phyloP scores from a whole-genome alignment of 2,797 vertebrate genomes.

The Danio albolineatus region DNA sequence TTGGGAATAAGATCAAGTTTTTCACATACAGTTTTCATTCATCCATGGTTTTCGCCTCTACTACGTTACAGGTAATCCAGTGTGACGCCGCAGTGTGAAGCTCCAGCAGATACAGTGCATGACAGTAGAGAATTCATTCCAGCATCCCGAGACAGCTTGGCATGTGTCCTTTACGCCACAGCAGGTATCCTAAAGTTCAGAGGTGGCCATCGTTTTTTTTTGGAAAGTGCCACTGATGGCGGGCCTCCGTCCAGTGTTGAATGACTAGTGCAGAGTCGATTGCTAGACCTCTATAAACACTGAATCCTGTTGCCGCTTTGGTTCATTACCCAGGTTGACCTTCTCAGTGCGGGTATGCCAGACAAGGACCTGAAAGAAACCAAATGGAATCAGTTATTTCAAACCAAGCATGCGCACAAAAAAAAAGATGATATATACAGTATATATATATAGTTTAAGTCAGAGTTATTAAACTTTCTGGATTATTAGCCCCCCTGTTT shows the following conservation, averaged over 20 bases:
- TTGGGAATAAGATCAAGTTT: conserved; percentile 3
- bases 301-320: conserved; percentile 90
- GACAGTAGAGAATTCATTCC: conserved; percentile 19
- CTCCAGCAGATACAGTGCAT: conserved; percentile 3
- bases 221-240: conserved; percentile 47
- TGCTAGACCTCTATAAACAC: conserved; percentile 92
- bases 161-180: conserved; percentile 22
- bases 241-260: conserved; percentile 36
- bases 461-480: too few relatives aligned
- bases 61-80: conserved; percentile 30
- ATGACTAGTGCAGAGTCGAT: conserved; percentile 5
- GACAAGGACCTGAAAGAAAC: conserved; percentile 88
- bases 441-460: neutral
- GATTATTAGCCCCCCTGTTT: too few relatives aligned
- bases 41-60: conserved; percentile 22
- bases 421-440: neutral
- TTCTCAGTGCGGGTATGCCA: conserved; percentile 99
- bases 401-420: neutral
- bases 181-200: conserved; percentile 39
- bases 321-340: conserved; percentile 92
- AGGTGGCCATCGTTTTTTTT: conserved; percentile 37
- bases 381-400: conserved; percentile 7
- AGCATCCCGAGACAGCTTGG: neutral
- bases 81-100: conserved; percentile 32
- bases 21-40: conserved; percentile 12